phyloP scores from a whole-genome alignment of 2,797 vertebrate species.

The Poecilia gillii region DNA sequence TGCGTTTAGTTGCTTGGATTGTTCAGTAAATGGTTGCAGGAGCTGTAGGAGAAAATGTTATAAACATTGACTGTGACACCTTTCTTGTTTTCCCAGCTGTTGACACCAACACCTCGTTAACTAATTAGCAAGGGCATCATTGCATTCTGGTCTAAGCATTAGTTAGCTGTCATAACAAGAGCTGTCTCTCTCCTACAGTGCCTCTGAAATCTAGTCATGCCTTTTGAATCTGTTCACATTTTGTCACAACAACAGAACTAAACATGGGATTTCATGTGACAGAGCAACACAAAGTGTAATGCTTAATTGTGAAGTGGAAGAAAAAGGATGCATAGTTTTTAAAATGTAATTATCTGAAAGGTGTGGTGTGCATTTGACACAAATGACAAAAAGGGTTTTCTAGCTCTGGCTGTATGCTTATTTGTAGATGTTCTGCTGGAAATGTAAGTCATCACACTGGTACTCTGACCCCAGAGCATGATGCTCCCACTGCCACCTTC shows the following conservation, averaged over 20 bases:
- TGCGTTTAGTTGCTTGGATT: background rate
- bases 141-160: conserved; percentile 2
- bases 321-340: background rate
- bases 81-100: background rate
- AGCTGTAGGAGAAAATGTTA: background rate
- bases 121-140: conserved; percentile 1
- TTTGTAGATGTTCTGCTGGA: background rate
- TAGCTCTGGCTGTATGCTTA: background rate
- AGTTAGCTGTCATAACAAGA: background rate
- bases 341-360: background rate
- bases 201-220: background rate
- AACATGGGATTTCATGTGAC: background rate
- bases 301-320: background rate
- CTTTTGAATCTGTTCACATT: background rate
- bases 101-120: background rate
- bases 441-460: background rate
- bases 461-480: background rate
- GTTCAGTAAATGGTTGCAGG: background rate
- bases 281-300: background rate
- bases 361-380: background rate
- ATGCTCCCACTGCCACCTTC: background rate
- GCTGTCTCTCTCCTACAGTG: background rate
- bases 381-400: background rate
- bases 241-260: background rate
- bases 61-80: background rate